These are phyloP conservation scores for Tachystola acroxantha DNA, from an alignment of 2,888 invertebrate genomes.

Conservation along the genomic window DNA sequence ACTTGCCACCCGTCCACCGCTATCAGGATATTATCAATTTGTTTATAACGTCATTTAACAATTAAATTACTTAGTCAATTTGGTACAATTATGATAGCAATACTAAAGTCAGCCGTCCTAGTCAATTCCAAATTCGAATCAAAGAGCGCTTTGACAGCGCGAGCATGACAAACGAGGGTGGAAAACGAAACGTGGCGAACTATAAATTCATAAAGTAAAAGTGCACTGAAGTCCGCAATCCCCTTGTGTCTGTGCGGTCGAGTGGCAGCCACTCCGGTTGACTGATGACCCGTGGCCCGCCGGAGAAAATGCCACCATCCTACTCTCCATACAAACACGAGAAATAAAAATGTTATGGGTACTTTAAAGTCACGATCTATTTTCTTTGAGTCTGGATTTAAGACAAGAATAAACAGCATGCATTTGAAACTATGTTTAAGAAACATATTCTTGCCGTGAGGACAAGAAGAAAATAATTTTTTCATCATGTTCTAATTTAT, in stretches of 20 bases:
- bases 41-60: too few species aligned
- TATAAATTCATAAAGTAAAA: constrained; percentile 54
- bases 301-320: constrained; percentile 39
- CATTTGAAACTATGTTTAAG: too few species aligned
- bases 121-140: constrained; percentile 20
- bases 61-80: too few species aligned
- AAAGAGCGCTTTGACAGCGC: constrained; percentile 27
- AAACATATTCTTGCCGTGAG: too few species aligned
- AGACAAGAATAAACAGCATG: too few species aligned
- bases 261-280: constrained; percentile 49
- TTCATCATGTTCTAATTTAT: too few species aligned
- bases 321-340: constrained; percentile 24
- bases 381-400: neutral
- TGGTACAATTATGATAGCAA: neutral
- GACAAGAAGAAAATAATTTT: too few species aligned
- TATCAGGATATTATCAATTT: too few species aligned
- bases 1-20: too few species aligned
- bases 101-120: neutral
- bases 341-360: constrained; percentile 8
- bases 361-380: constrained; percentile 14
- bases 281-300: constrained; percentile 40
- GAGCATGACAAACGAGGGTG: constrained; percentile 46
- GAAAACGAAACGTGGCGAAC: constrained; percentile 47
- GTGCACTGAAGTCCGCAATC: constrained; percentile 51
- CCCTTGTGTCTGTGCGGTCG: constrained; percentile 36